phyloP scores from a whole-genome alignment of 2,888 invertebrate species.

The Clitarchus hookeri region DNA sequence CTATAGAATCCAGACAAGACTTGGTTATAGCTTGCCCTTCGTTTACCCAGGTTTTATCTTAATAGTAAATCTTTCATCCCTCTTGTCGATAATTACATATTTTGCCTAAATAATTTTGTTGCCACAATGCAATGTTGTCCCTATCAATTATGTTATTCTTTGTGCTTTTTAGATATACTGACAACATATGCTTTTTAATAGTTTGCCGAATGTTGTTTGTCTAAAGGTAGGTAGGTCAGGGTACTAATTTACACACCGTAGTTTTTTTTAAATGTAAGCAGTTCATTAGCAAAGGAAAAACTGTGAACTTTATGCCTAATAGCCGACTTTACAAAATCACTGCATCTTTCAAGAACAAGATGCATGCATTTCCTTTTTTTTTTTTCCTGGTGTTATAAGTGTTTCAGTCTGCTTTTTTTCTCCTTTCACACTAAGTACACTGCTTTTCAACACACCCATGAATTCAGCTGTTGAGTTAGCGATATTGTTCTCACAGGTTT shows the following conservation, averaged over 20 bases:
- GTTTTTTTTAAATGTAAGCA: not conserved
- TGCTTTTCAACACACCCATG: not conserved
- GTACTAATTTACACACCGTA: not conserved
- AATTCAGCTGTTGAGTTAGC: not conserved
- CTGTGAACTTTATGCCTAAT: not conserved
- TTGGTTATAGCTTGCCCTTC: conserved; percentile 4
- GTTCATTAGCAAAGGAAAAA: not conserved
- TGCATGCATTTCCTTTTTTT: not conserved
- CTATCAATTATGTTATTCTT: not conserved
- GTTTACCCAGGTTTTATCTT: not conserved
- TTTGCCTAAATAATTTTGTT: not conserved
- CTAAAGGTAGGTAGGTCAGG: not conserved
- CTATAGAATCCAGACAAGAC: not conserved
- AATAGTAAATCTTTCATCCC: not conserved
- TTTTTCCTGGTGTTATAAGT: not conserved
- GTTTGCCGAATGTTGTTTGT: not conserved
- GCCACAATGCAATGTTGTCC: not conserved
- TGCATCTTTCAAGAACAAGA: not conserved
- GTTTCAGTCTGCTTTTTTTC: not conserved
- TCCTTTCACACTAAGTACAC: not conserved
- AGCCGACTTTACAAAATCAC: not conserved
- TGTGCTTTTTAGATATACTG: not conserved
- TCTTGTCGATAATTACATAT: not conserved
- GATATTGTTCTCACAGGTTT: not conserved
- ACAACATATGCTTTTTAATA: not conserved